Conservation (phyloP, 2,113 vertebrate genomes). For the Stomatorhinus ivindoensis region DNA sequence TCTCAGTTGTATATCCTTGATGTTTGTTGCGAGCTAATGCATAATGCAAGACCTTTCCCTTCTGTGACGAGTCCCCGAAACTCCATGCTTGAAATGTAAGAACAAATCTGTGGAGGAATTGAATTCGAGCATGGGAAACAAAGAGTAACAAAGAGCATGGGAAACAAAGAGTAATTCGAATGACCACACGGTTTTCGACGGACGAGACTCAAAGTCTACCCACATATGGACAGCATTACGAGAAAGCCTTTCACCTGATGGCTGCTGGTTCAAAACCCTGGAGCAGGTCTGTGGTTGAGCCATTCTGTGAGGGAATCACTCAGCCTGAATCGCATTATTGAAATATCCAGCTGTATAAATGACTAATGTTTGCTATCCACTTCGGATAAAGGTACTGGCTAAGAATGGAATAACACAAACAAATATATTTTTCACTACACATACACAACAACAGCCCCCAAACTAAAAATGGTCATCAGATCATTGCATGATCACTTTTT, state of each 20-base stretch:
- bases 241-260: neutral
- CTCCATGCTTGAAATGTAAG: neutral
- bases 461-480: neutral
- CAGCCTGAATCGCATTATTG: neutral
- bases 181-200: neutral
- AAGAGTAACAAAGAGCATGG: neutral
- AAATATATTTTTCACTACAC: neutral
- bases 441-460: neutral
- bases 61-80: neutral
- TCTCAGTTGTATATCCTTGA: neutral
- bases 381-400: neutral
- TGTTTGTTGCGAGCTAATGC: neutral
- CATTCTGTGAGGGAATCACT: neutral
- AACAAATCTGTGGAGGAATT: neutral
- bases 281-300: neutral
- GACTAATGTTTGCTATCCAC: neutral
- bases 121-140: neutral
- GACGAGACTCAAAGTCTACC: neutral
- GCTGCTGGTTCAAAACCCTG: neutral
- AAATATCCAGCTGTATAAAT: neutral
- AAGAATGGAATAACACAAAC: neutral
- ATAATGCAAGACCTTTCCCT: conserved; percentile 1
- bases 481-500: neutral
- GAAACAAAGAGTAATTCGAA: neutral
- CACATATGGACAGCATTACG: neutral